A percentile compares a stretch with the other conserved stretches of the same genome.
Evolutionary conservation across 2,888 invertebrate species (phyloP).

Genomic region (Tanytarsus gracilentus): DNA sequence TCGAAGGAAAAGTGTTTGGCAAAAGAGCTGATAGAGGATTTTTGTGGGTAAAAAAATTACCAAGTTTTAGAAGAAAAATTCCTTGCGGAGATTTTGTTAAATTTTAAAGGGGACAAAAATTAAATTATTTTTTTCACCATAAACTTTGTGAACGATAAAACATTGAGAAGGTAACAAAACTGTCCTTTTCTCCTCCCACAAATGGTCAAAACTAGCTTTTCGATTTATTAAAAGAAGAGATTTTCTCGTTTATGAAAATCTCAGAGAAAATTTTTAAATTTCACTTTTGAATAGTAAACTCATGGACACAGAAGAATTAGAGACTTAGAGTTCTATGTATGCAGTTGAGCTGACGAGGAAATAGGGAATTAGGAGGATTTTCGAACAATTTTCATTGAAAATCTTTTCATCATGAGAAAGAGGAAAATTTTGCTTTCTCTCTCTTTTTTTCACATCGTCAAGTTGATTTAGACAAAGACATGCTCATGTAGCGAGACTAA

Average conservation of each 20-base stretch:
- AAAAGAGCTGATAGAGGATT: slow-evolving; percentile 23
- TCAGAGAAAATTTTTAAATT: neutral
- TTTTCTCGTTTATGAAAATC: slow-evolving; percentile 9
- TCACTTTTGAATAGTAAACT: neutral
- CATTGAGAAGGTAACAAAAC: no score
- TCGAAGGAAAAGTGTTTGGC: no score
- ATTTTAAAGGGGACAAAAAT: neutral
- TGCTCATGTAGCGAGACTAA: neutral
- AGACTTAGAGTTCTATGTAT: neutral
- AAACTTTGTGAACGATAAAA: no score
- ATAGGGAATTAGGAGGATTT: slow-evolving; percentile 10
- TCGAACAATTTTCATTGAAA: slow-evolving; percentile 14
- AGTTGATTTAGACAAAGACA: slow-evolving; percentile 16
- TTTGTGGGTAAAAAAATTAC: no score
- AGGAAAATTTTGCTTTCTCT: neutral
- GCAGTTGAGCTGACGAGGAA: slow-evolving; percentile 1
- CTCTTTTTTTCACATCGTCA: slow-evolving; percentile 27
- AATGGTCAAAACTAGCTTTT: slow-evolving; percentile 20
- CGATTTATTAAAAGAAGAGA: slow-evolving; percentile 26
- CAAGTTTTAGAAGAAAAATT: slow-evolving; percentile 1
- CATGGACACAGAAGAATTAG: neutral
- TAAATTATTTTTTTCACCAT: neutral
- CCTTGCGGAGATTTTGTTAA: neutral
- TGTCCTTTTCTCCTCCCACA: neutral
- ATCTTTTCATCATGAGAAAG: neutral